These are phyloP conservation scores for Terrapene triunguis DNA, from an alignment of 2,113 vertebrate species.

Conservation along the genomic window DNA sequence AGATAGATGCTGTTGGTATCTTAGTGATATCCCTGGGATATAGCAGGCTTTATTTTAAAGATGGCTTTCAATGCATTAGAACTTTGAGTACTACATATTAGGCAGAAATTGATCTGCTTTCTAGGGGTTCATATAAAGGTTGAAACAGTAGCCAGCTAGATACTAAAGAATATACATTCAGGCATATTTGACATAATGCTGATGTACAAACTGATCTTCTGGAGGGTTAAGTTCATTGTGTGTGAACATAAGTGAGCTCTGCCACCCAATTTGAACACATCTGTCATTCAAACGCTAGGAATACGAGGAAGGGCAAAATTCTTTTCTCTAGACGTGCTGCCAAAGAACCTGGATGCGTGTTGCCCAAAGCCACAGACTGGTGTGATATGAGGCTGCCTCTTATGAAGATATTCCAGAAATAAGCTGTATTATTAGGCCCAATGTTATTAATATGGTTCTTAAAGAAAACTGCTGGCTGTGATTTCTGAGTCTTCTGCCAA, in stretches of 20 bases:
- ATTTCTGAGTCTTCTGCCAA: conserved; percentile 60
- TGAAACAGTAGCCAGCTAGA: neutral
- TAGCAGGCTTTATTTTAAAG: neutral
- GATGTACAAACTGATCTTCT: neutral
- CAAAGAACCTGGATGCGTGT: conserved; percentile 24
- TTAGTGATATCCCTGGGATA: neutral
- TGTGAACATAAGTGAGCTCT: conserved; percentile 25
- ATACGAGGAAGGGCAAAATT: conserved; percentile 35
- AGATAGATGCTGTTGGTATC: neutral
- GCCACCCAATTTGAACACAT: conserved; percentile 25
- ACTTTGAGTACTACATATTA: neutral
- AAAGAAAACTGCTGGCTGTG: conserved; percentile 53
- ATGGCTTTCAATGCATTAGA: neutral
- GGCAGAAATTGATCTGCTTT: neutral
- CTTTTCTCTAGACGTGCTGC: conserved; percentile 26
- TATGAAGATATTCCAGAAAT: conserved; percentile 67
- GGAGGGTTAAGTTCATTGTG: neutral
- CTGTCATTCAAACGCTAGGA: conserved; percentile 27
- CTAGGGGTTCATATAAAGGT: neutral
- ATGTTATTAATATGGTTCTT: conserved; percentile 55
- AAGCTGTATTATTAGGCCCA: conserved; percentile 56
- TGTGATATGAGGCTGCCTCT: conserved; percentile 57
- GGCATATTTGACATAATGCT: neutral
- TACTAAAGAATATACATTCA: neutral
- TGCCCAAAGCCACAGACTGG: conserved; percentile 33